Percentiles rank a stretch among this genome's conserved stretches.
These are phyloP conservation scores for Elegia similella DNA, from an alignment of 2,888 invertebrate genomes.

Conservation along the genomic window DNA sequence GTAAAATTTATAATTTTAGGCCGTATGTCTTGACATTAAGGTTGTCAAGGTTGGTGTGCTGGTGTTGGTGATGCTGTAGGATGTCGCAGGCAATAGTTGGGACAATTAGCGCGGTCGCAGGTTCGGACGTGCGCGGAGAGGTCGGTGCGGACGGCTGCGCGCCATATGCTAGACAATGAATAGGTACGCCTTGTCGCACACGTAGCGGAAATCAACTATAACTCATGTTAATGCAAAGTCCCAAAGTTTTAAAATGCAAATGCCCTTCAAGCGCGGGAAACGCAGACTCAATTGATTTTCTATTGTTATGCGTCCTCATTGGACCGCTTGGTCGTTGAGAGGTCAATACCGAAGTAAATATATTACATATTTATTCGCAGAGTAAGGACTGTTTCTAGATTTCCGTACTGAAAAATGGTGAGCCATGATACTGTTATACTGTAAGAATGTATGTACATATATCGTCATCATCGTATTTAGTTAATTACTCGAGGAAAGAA, in stretches of 20 bases:
- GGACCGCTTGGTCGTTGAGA: too few species aligned
- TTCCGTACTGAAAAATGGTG: too few species aligned
- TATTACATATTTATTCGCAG: too few species aligned
- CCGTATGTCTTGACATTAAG: not conserved
- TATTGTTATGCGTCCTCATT: too few species aligned
- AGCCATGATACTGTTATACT: too few species aligned
- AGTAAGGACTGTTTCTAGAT: too few species aligned
- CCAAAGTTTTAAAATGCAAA: not conserved
- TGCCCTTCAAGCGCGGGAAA: too few species aligned
- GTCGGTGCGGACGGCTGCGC: conserved; percentile 37
- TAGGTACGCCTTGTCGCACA: conserved; percentile 5
- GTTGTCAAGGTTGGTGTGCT: not conserved
- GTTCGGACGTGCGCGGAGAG: conserved; percentile 38
- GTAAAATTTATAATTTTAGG: not conserved
- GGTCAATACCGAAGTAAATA: too few species aligned
- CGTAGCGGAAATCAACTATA: not conserved
- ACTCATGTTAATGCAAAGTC: not conserved
- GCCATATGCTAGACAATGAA: conserved; percentile 38
- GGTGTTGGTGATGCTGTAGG: conserved; percentile 22
- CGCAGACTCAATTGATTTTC: too few species aligned
- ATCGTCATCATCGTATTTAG: too few species aligned
- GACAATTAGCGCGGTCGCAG: conserved; percentile 25
- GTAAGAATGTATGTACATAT: too few species aligned
- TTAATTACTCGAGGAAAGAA: too few species aligned
- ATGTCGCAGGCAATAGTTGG: conserved; percentile 20